Conservation (phyloP, 2,113 vertebrate species). For the Lamprotornis superbus region DNA sequence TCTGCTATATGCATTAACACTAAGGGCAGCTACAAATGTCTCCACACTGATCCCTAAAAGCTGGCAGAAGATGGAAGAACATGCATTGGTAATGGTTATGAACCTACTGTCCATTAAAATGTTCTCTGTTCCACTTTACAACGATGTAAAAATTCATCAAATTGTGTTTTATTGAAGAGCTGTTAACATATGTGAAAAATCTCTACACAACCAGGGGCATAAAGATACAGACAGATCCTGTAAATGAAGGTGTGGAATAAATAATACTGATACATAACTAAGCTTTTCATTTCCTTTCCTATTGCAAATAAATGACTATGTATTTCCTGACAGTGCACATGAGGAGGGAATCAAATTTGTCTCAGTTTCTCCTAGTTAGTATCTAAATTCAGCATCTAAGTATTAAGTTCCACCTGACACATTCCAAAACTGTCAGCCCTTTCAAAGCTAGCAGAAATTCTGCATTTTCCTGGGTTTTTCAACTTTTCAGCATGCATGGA, state of each 20-base stretch:
- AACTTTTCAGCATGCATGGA: background rate
- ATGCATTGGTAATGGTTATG: conserved; percentile 54
- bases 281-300: background rate
- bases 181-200: background rate
- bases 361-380: background rate
- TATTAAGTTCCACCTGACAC: background rate
- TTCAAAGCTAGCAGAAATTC: background rate
- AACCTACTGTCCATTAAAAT: background rate
- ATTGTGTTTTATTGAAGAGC: background rate
- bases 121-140: background rate
- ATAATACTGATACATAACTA: background rate
- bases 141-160: background rate
- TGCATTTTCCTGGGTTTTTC: background rate
- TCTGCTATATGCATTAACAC: conserved; percentile 73
- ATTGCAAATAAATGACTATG: background rate
- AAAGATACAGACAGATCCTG: background rate
- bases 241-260: background rate
- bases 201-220: background rate
- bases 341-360: background rate
- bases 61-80: conserved; percentile 63
- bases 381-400: background rate
- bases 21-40: conserved; percentile 70
- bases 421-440: background rate
- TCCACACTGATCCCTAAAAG: conserved; percentile 47
- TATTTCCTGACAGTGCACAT: background rate